A percentile compares a stretch with the other conserved stretches of the same genome.
Evolutionary conservation across 2,113 vertebrate species (phyloP).

Genomic region (Arenaria interpres): DNA sequence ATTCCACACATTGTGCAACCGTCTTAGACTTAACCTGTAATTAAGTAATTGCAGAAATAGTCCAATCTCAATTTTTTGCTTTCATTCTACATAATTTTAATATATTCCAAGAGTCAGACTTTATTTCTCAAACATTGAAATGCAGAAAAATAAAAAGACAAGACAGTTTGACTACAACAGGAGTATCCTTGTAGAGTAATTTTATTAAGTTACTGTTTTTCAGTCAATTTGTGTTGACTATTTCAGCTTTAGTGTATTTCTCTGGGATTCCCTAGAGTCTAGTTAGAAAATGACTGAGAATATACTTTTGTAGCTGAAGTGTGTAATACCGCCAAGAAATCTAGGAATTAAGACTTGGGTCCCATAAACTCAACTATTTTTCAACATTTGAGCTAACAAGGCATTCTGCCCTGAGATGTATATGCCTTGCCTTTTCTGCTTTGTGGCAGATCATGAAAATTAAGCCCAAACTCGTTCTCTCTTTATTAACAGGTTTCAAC

Average conservation of each 20-base stretch:
- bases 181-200: not conserved
- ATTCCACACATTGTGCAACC: slow-evolving; percentile 90
- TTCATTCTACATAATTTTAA: not conserved
- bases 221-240: not conserved
- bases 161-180: not conserved
- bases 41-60: slow-evolving; percentile 19
- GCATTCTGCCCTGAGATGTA: not conserved
- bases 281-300: not conserved
- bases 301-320: not conserved
- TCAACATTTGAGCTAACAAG: not conserved
- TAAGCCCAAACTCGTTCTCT: not conserved
- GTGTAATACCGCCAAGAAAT: not conserved
- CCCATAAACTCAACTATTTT: not conserved
- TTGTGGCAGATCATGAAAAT: not conserved
- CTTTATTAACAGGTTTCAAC: not conserved
- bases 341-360: not conserved
- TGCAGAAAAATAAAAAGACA: too few species aligned
- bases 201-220: not conserved
- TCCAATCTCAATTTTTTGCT: not conserved
- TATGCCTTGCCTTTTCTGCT: not conserved
- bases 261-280: not conserved
- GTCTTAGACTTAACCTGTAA: slow-evolving; percentile 90
- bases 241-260: not conserved
- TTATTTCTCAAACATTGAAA: not conserved
- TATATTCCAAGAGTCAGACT: not conserved